These are phyloP conservation scores for Rhagophthalmus giganteus DNA, from an alignment of 2,888 invertebrate genomes.

Conservation along the genomic window DNA sequence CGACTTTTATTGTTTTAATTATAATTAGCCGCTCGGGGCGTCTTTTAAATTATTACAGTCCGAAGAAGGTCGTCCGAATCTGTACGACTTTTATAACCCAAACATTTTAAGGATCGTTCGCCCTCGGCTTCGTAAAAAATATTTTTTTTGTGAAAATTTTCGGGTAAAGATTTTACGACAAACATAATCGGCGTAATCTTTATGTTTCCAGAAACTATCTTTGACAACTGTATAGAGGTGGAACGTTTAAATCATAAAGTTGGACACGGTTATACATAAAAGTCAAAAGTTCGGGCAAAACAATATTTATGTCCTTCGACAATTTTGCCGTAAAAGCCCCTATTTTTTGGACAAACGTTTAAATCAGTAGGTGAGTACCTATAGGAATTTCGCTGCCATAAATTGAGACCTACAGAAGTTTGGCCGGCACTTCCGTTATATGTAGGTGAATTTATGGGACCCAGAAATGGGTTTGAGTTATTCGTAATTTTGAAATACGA, in stretches of 20 bases:
- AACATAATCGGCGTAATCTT: not conserved
- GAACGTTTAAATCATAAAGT: conserved; percentile 16
- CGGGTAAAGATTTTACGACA: not conserved
- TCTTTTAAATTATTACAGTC: too few relatives aligned
- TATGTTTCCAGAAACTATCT: not conserved
- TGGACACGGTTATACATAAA: conserved; percentile 14
- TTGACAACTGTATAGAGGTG: not conserved
- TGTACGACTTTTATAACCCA: too few relatives aligned
- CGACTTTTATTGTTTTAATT: too few relatives aligned
- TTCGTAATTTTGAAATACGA: too few relatives aligned
- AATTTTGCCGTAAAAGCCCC: conserved; percentile 21
- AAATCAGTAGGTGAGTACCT: conserved; percentile 27
- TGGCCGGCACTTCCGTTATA: too few relatives aligned
- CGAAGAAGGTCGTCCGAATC: too few relatives aligned
- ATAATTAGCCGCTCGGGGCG: too few relatives aligned
- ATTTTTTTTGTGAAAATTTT: too few relatives aligned
- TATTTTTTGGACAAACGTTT: conserved; percentile 21
- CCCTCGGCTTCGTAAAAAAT: too few relatives aligned
- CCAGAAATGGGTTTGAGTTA: too few relatives aligned
- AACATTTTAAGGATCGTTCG: too few relatives aligned
- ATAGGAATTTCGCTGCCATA: conserved; percentile 9
- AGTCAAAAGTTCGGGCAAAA: conserved; percentile 19
- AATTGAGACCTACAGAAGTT: not conserved
- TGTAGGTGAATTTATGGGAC: too few relatives aligned
- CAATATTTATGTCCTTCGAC: conserved; percentile 28